Evolutionary conservation across 37 sponge, comb jelly and placozoan genomes (phyloP).

Genomic region (Tethya wilhelma): DNA sequence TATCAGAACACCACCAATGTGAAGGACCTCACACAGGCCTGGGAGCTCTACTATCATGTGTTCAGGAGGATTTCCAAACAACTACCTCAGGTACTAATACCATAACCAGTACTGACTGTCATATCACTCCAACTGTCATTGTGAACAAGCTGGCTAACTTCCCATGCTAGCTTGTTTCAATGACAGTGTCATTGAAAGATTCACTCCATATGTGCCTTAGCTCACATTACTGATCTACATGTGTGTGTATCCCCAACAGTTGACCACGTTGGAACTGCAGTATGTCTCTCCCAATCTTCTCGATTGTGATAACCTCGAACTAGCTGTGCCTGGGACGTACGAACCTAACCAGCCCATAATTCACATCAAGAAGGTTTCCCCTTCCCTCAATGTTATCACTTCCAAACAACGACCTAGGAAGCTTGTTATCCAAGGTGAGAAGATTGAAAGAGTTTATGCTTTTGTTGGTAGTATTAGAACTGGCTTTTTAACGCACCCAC

Average conservation of each 20-base stretch:
- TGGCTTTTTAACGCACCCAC: neutral
- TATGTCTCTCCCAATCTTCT: slow-evolving; percentile 94
- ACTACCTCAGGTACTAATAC: slow-evolving; percentile 95
- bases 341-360: slow-evolving; percentile 87
- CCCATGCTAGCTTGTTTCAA: too few relatives aligned
- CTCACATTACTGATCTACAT: neutral
- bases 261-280: slow-evolving; percentile 93
- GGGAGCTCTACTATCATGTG: slow-evolving; percentile 98
- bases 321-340: slow-evolving; percentile 96
- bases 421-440: slow-evolving; percentile 86
- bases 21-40: slow-evolving; percentile 95
- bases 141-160: too few relatives aligned
- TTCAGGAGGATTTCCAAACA: slow-evolving; percentile 95
- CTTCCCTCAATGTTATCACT: slow-evolving; percentile 92
- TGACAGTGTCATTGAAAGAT: neutral
- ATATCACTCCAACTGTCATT: too few relatives aligned
- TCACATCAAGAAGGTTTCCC: slow-evolving; percentile 79
- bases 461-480: neutral
- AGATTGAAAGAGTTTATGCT: neutral
- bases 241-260: too few relatives aligned
- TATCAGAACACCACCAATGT: slow-evolving; percentile 70
- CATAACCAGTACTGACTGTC: too few relatives aligned
- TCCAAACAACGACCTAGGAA: slow-evolving; percentile 97
- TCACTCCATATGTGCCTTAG: neutral
- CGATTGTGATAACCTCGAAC: slow-evolving; percentile 81